Percentiles rank a stretch among this genome's conserved stretches.
These are phyloP conservation scores for Eulemur coronatus DNA, from an alignment of 2,797 vertebrate species.

Conservation along the genomic window DNA sequence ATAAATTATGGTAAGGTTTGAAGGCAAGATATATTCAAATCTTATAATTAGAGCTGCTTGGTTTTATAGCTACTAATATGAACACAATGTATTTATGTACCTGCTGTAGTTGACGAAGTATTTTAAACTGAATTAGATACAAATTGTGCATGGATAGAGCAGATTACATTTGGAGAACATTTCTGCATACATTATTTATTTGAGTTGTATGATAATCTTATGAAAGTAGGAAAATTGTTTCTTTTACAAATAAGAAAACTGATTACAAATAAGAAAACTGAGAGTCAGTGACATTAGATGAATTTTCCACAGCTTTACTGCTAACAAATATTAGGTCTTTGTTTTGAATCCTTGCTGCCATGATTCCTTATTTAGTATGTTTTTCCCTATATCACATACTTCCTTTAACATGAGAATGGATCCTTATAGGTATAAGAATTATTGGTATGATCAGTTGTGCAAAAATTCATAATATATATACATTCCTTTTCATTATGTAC, in stretches of 20 bases:
- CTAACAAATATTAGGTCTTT: not conserved
- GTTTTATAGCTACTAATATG: not conserved
- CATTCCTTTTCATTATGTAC: not conserved
- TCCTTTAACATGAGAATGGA: not conserved
- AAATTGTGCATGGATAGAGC: not conserved
- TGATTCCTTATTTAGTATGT: not conserved
- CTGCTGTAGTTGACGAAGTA: not conserved
- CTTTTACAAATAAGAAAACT: not conserved
- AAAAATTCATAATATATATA: not conserved
- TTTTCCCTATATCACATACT: not conserved
- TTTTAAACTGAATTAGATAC: constrained; percentile 20
- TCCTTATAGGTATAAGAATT: not conserved
- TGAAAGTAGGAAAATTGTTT: not conserved
- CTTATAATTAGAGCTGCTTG: not conserved
- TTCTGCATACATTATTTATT: not conserved
- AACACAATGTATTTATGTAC: not conserved
- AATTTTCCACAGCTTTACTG: not conserved
- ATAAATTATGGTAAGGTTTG: not conserved
- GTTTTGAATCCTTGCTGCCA: not conserved
- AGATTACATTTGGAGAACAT: not conserved
- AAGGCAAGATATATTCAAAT: not conserved
- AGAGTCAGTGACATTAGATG: not conserved
- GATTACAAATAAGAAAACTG: not conserved
- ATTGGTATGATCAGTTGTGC: not conserved
- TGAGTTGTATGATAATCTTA: not conserved